A percentile compares a stretch with the other conserved stretches of the same genome.
Conservation (phyloP, 23 tunicate species). For the Trididemnum nubilum region DNA sequence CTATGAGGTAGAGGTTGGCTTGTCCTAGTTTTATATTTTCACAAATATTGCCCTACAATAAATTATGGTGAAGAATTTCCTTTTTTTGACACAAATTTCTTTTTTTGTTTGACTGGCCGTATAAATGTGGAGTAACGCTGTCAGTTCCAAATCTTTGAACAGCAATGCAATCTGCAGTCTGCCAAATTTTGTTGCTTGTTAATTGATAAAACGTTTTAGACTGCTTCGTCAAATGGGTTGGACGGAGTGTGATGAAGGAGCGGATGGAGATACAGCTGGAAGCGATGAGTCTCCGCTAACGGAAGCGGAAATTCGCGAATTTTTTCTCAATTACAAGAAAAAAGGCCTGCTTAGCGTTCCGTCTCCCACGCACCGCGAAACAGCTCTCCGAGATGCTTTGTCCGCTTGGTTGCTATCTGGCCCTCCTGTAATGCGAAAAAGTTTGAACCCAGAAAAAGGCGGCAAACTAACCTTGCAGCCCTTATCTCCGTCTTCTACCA, state of each 20-base stretch:
- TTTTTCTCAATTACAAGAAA: slow-evolving; percentile 38
- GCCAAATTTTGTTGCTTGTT: too few relatives aligned
- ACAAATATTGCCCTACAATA: too few relatives aligned
- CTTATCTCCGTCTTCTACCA: not conserved
- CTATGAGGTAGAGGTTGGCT: too few relatives aligned
- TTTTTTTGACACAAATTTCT: too few relatives aligned
- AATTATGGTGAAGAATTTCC: too few relatives aligned
- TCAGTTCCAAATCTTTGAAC: too few relatives aligned
- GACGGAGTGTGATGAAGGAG: slow-evolving; percentile 26
- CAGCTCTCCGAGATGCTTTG: slow-evolving; percentile 53
- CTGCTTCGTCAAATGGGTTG: slow-evolving; percentile 59
- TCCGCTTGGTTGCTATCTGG: slow-evolving; percentile 50
- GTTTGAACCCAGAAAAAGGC: not conserved
- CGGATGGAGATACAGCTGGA: slow-evolving; percentile 32
- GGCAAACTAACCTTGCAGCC: not conserved
- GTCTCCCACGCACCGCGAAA: slow-evolving; percentile 29
- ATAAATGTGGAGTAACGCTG: too few relatives aligned
- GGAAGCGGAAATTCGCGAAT: slow-evolving; percentile 69
- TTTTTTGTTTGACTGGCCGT: too few relatives aligned
- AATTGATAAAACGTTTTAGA: too few relatives aligned
- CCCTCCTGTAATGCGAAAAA: slow-evolving; percentile 35
- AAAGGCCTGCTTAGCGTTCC: slow-evolving; percentile 49
- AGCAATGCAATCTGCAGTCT: too few relatives aligned
- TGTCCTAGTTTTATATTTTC: too few relatives aligned
- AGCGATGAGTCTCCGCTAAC: slow-evolving; percentile 59